A percentile compares a stretch with the other conserved stretches of the same genome.
These are phyloP conservation scores for Eupithecia pulchellata DNA, from an alignment of 2,888 invertebrate species.

Conservation along the genomic window DNA sequence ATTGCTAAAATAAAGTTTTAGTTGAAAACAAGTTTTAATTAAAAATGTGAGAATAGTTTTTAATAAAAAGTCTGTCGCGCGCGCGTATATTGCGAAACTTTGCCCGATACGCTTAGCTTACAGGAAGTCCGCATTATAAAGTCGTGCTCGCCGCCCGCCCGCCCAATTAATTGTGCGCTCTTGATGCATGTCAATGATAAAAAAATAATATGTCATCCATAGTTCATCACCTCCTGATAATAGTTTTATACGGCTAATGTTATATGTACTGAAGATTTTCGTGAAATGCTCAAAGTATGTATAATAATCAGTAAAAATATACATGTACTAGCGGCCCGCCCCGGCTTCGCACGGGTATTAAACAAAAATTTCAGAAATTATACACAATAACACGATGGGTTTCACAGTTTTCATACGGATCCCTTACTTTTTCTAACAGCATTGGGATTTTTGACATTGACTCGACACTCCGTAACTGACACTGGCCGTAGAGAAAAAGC, in stretches of 20 bases:
- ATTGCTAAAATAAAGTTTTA: conserved; percentile 86
- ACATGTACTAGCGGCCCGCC: too few relatives aligned
- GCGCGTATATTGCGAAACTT: conserved; percentile 84
- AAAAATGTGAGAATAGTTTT: conserved; percentile 86
- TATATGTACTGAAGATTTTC: neutral
- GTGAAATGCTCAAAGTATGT: neutral
- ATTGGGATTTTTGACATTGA: too few relatives aligned
- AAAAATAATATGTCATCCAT: neutral
- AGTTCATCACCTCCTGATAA: neutral
- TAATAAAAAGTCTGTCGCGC: conserved; percentile 81
- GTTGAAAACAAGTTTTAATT: conserved; percentile 86
- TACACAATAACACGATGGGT: too few relatives aligned
- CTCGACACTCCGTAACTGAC: too few relatives aligned
- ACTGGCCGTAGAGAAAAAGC: too few relatives aligned
- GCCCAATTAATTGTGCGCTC: conserved; percentile 35
- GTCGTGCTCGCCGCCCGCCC: conserved; percentile 47
- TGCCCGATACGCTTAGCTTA: conserved; percentile 83
- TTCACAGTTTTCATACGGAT: too few relatives aligned
- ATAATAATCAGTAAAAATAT: neutral
- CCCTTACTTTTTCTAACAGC: too few relatives aligned
- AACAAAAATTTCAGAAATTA: too few relatives aligned
- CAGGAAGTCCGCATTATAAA: conserved; percentile 79
- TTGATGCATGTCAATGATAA: conserved; percentile 17
- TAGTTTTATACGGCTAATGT: neutral
- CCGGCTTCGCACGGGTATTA: too few relatives aligned